phyloP scores from a whole-genome alignment of 2,888 invertebrate species.

The Drosophila paramelanica region DNA sequence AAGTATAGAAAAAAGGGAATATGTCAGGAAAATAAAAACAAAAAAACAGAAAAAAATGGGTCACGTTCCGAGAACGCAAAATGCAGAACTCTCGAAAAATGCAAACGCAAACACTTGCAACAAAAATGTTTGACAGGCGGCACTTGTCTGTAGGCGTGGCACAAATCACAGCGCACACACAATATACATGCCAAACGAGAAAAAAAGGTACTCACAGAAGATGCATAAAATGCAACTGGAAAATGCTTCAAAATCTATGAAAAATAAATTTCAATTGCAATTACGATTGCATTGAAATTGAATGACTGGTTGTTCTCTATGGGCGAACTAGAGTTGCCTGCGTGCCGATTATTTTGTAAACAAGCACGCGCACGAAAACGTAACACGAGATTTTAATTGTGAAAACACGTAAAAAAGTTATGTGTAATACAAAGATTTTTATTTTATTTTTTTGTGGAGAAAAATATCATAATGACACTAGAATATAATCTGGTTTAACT shows the following conservation, averaged over 20 bases:
- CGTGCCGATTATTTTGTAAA: neutral
- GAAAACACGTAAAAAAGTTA: too few species aligned
- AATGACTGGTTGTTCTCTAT: conserved; percentile 26
- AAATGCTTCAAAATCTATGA: conserved; percentile 64
- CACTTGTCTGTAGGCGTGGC: conserved; percentile 45
- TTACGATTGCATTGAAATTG: conserved; percentile 47
- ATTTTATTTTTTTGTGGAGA: too few species aligned
- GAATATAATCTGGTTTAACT: too few species aligned
- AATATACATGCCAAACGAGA: conserved; percentile 15
- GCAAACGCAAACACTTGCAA: conserved; percentile 56
- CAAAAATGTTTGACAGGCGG: conserved; percentile 28
- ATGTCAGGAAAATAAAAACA: neutral
- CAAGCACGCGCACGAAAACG: too few species aligned
- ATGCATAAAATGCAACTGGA: conserved; percentile 10
- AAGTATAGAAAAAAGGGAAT: conserved; percentile 20
- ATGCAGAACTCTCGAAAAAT: conserved; percentile 48
- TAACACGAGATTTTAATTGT: too few species aligned
- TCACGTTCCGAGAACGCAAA: conserved; percentile 46
- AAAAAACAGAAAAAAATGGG: conserved; percentile 47
- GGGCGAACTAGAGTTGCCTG: neutral
- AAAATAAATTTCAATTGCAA: conserved; percentile 64
- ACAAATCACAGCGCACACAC: conserved; percentile 29
- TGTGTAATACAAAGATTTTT: too few species aligned
- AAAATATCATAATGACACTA: too few species aligned
- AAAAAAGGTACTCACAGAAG: neutral